These are phyloP conservation scores for Apamea sordens DNA, from an alignment of 2,888 invertebrate species.

Conservation along the genomic window DNA sequence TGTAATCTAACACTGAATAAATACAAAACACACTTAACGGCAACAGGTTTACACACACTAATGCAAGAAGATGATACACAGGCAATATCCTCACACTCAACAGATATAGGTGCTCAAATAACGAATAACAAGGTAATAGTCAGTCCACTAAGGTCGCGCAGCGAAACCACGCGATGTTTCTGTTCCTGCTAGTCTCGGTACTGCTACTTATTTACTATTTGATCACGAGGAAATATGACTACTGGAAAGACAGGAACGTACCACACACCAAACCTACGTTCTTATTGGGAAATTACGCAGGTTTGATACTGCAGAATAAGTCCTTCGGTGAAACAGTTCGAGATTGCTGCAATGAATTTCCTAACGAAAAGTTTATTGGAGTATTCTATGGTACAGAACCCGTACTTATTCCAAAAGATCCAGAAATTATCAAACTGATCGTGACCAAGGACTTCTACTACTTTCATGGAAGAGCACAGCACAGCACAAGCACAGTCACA, in stretches of 20 bases:
- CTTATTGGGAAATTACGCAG: constrained; percentile 72
- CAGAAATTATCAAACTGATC: constrained; percentile 72
- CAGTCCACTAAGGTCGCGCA: constrained; percentile 28
- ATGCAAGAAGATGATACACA: neutral
- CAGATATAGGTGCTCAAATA: neutral
- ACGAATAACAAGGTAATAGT: neutral
- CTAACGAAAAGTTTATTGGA: constrained; percentile 72
- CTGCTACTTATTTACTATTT: constrained; percentile 45
- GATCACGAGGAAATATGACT: constrained; percentile 57
- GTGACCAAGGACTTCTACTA: constrained; percentile 66
- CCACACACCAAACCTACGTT: constrained; percentile 62
- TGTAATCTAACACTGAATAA: neutral
- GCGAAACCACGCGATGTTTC: constrained; percentile 36
- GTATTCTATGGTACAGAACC: constrained; percentile 74
- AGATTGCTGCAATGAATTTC: constrained; percentile 70
- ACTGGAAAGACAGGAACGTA: constrained; percentile 71
- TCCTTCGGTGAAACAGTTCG: constrained; percentile 49
- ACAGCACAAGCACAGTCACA: constrained; percentile 58
- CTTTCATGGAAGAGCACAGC: constrained; percentile 73
- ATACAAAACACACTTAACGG: neutral
- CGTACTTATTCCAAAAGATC: constrained; percentile 72
- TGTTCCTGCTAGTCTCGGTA: constrained; percentile 31
- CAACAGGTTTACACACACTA: constrained; percentile 32
- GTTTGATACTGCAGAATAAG: constrained; percentile 64
- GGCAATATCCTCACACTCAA: neutral